A percentile compares a stretch with the other conserved stretches of the same genome.
Conservation (phyloP, 2,113 vertebrate genomes). For the Gymnogyps californianus region DNA sequence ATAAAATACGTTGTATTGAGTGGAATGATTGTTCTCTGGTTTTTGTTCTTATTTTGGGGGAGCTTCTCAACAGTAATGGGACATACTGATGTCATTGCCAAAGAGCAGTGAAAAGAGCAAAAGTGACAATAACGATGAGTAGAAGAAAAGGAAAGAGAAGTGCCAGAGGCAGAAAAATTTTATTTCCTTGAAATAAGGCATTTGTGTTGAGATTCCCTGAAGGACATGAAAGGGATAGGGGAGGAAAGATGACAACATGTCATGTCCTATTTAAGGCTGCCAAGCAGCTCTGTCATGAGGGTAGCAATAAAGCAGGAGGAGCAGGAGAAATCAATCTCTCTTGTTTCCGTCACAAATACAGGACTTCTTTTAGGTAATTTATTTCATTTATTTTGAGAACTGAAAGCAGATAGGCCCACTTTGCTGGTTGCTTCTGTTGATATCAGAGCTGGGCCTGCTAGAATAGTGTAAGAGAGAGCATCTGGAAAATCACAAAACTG, state of each 20-base stretch:
- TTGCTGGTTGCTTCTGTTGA: not conserved
- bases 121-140: not conserved
- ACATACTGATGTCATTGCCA: not conserved
- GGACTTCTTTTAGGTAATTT: not conserved
- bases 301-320: not conserved
- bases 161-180: not conserved
- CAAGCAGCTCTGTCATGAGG: not conserved
- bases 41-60: not conserved
- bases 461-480: not conserved
- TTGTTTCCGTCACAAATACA: not conserved
- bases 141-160: not conserved
- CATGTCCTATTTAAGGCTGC: conserved; percentile 19
- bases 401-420: not conserved
- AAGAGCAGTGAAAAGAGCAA: not conserved
- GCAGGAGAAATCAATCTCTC: not conserved
- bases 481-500: not conserved
- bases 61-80: not conserved
- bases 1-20: not conserved
- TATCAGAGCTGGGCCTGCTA: not conserved
- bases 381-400: not conserved
- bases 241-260: not conserved
- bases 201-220: not conserved
- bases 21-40: not conserved
- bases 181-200: not conserved
- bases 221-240: conserved; percentile 16